A percentile compares a stretch with the other conserved stretches of the same genome.
Conservation (phyloP, 2,113 vertebrate species). For the Ptyas mucosa region DNA sequence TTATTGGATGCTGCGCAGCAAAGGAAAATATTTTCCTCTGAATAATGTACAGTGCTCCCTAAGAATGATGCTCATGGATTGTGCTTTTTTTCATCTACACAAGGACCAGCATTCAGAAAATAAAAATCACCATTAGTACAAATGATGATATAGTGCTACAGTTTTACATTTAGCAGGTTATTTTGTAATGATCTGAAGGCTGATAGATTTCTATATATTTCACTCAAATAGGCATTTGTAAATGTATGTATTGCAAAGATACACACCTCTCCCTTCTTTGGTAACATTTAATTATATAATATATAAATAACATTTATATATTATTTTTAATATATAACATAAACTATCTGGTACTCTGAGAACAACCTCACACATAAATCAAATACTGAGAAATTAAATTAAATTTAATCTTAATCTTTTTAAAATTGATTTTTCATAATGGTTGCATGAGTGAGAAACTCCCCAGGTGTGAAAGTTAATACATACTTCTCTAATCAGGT, state of each 20-base stretch:
- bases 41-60: too few relatives aligned
- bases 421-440: too few relatives aligned
- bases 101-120: not conserved
- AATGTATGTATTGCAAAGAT: not conserved
- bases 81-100: not conserved
- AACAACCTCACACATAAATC: not conserved
- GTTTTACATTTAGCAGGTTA: not conserved
- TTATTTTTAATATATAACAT: too few relatives aligned
- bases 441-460: too few relatives aligned
- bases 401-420: conserved; percentile 6
- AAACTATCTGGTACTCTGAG: not conserved
- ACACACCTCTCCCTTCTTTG: not conserved
- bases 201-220: not conserved
- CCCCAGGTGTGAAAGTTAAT: too few relatives aligned
- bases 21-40: too few relatives aligned
- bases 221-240: not conserved
- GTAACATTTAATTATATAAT: not conserved
- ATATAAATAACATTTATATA: too few relatives aligned
- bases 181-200: not conserved
- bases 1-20: too few relatives aligned
- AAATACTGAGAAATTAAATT: conserved; percentile 13
- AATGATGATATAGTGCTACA: not conserved
- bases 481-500: too few relatives aligned
- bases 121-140: not conserved
- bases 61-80: not conserved